These are phyloP conservation scores for Taphrorychus bicolor DNA, from an alignment of 2,888 invertebrate species.

Conservation along the genomic window DNA sequence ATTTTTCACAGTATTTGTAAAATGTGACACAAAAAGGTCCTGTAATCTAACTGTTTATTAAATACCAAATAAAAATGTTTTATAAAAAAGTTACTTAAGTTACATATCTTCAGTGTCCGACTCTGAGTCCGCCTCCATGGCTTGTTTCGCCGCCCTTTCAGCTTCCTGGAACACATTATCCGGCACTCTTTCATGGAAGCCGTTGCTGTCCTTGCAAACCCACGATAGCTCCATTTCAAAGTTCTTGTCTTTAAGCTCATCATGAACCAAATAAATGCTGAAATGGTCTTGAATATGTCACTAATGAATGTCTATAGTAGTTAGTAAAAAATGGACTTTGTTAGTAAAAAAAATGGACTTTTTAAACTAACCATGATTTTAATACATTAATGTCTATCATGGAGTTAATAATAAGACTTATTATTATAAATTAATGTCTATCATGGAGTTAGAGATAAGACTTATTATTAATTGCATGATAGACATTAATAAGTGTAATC, in stretches of 20 bases:
- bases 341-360: too few species aligned
- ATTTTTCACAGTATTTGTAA: too few species aligned
- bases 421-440: too few species aligned
- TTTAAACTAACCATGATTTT: too few species aligned
- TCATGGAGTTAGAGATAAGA: too few species aligned
- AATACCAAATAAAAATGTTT: not conserved
- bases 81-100: conserved; percentile 18
- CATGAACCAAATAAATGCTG: conserved; percentile 88
- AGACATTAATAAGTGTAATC: too few species aligned
- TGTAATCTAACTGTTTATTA: not conserved
- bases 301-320: not conserved
- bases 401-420: too few species aligned
- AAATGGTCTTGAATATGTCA: not conserved
- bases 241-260: conserved; percentile 94
- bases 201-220: conserved; percentile 84
- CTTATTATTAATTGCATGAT: too few species aligned
- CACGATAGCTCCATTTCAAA: conserved; percentile 96
- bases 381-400: too few species aligned
- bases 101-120: conserved; percentile 81
- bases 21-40: too few species aligned
- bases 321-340: not conserved
- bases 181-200: conserved; percentile 84
- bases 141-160: conserved; percentile 88
- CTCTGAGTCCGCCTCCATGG: conserved; percentile 86
- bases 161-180: conserved; percentile 77